These are phyloP conservation scores for Periophthalmus magnuspinnatus DNA, from an alignment of 2,797 vertebrate genomes.

Conservation along the genomic window DNA sequence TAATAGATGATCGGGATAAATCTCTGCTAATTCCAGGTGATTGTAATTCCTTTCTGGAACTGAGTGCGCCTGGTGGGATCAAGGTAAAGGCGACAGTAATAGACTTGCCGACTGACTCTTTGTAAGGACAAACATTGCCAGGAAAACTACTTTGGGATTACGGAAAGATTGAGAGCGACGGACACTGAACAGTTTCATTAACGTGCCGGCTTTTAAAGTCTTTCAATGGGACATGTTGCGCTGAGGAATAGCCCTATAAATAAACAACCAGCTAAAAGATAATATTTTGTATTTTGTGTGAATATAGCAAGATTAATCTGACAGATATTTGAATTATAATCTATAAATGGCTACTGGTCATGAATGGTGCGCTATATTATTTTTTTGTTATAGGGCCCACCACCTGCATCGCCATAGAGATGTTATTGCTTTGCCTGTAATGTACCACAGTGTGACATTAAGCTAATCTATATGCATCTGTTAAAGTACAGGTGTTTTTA, in stretches of 20 bases:
- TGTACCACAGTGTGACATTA: too few relatives aligned
- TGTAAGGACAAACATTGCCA: conserved; percentile 65
- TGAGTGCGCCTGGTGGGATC: conserved; percentile 72
- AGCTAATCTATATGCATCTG: too few relatives aligned
- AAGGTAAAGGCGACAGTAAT: conserved; percentile 89
- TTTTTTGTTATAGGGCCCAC: too few relatives aligned
- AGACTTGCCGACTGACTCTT: conserved; percentile 80
- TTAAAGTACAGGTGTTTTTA: too few relatives aligned
- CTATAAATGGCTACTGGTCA: conserved; percentile 37
- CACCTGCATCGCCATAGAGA: too few relatives aligned
- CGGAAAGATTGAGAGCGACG: conserved; percentile 48
- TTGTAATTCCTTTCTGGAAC: conserved; percentile 65
- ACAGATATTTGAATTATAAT: conserved; percentile 52
- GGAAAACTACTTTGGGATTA: conserved; percentile 44
- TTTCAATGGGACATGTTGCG: conserved; percentile 29
- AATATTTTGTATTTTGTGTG: conserved; percentile 59
- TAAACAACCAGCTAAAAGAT: conserved; percentile 54
- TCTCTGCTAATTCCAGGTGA: conserved; percentile 71
- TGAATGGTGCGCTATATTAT: conserved; percentile 6
- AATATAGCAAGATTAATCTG: conserved; percentile 44
- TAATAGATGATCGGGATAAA: conserved; percentile 70
- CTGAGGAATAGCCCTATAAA: conserved; percentile 30
- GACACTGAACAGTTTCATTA: conserved; percentile 63
- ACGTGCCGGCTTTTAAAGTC: conserved; percentile 60
- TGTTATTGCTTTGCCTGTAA: too few relatives aligned